Evolutionary conservation across 2,888 invertebrate species (phyloP).

Genomic region (Corbicula japonica): DNA sequence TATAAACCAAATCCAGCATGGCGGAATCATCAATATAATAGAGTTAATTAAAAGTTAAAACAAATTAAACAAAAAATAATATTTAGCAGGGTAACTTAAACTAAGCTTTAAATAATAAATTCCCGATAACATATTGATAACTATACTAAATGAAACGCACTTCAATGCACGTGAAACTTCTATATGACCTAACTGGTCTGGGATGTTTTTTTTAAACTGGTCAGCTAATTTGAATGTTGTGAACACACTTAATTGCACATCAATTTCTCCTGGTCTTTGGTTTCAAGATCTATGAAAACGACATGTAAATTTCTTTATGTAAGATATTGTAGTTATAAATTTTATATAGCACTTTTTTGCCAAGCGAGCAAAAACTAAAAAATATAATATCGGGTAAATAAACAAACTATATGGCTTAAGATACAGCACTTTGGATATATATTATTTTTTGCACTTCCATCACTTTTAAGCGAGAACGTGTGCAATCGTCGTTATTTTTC

Average conservation of each 20-base stretch:
- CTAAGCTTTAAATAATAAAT: slow-evolving; percentile 1
- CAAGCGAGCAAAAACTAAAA: slow-evolving; percentile 4
- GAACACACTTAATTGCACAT: slow-evolving; percentile 35
- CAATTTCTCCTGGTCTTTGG: slow-evolving; percentile 1
- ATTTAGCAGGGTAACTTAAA: neutral
- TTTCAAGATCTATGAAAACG: neutral
- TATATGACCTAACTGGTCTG: slow-evolving; percentile 15
- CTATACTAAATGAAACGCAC: neutral
- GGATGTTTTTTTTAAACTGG: slow-evolving; percentile 18
- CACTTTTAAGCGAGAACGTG: too few species aligned
- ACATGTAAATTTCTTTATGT: neutral
- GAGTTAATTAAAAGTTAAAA: neutral
- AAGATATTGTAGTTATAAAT: neutral
- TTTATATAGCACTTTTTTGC: neutral
- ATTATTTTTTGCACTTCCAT: too few species aligned
- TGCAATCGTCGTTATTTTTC: slow-evolving; percentile 25
- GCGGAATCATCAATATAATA: slow-evolving; percentile 1
- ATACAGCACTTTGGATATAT: slow-evolving; percentile 11
- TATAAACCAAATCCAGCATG: slow-evolving; percentile 32
- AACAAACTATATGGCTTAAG: slow-evolving; percentile 1
- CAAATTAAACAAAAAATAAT: neutral
- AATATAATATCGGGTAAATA: slow-evolving; percentile 11
- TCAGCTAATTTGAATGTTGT: slow-evolving; percentile 10
- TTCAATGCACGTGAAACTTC: slow-evolving; percentile 27
- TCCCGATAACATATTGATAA: slow-evolving; percentile 23